Base-by-base conservation (phyloP, 2,113 vertebrate species). In the Plotosus lineatus region DNA sequence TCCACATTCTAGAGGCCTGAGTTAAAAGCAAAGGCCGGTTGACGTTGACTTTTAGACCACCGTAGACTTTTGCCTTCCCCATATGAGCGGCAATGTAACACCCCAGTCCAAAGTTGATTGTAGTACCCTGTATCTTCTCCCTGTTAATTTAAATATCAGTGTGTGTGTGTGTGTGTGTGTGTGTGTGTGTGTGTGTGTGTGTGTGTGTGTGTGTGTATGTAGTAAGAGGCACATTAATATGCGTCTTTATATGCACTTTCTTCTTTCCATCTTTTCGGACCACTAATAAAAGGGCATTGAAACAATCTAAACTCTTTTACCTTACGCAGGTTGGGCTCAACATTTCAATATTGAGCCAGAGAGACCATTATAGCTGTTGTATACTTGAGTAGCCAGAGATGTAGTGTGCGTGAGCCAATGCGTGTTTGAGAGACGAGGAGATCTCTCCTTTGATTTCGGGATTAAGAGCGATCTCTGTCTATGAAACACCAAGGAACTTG, bases 231-330 rank as follows among this genome's bases (percentile, higher is more conserved):
- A 38, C 48, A 56, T 46, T 46, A 36, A 6, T 65, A 23, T 80
- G 60, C 46, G 75, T 79, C 80, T 75, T 80, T 90, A 91, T 91
- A 91, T 92, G 92, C 92, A 93, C 91, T 93, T 93, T 92, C 90
- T 89, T 91, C 91, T 92, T 93, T 92, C 90, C 88, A 91, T 93
- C 89, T 83, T 53, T 88, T 90, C 91, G 78, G 81, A 93, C 90
- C 91, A 92, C 92, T 93, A 91, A 60, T 90, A 91, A 82, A 93
- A 92, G 91, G 93, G 92, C 92, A 93, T 94, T 94, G 90, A 90
- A 90, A 90, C 90, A 88, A 90, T 90, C 87, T 87, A 89, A 87
- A 90, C 88, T 88, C 84, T 86, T 89, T 87, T 87, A 92, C 87
- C 84, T 88, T 80, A 89, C 84, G 86, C 89, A 88, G 60, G 82